Conservation (phyloP, 2,113 vertebrate genomes). For the Aegithalos caudatus region DNA sequence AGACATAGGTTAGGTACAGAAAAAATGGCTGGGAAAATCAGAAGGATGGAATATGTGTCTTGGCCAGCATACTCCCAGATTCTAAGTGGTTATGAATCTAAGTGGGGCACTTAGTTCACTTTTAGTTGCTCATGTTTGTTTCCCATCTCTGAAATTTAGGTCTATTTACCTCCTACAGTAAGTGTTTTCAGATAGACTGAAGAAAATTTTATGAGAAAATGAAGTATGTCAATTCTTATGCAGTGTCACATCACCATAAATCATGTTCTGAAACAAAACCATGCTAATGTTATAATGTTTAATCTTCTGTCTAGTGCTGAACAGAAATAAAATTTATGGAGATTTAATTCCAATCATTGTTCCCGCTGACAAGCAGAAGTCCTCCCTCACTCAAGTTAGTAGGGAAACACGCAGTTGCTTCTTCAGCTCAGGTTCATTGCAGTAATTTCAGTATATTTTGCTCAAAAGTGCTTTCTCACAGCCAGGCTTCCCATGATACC, state of each 20-base stretch:
- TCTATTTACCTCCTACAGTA: neutral
- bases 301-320: neutral
- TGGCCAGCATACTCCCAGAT: neutral
- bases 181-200: neutral
- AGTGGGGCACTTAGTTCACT: neutral
- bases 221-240: neutral
- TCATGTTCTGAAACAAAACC: neutral
- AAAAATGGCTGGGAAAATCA: neutral
- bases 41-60: neutral
- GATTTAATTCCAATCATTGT: neutral
- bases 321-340: neutral
- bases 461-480: slow-evolving; percentile 31
- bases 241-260: neutral
- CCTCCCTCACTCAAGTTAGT: neutral
- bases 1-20: neutral
- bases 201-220: neutral
- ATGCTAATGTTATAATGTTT: neutral
- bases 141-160: neutral
- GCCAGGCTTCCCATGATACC: neutral
- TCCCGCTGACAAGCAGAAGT: neutral
- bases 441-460: slow-evolving; percentile 19
- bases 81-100: neutral
- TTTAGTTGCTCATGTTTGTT: neutral
- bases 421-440: slow-evolving; percentile 19
- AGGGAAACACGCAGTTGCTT: neutral